These are phyloP conservation scores for Marcusenius ussheri DNA, from an alignment of 2,113 vertebrate species.

Conservation along the genomic window DNA sequence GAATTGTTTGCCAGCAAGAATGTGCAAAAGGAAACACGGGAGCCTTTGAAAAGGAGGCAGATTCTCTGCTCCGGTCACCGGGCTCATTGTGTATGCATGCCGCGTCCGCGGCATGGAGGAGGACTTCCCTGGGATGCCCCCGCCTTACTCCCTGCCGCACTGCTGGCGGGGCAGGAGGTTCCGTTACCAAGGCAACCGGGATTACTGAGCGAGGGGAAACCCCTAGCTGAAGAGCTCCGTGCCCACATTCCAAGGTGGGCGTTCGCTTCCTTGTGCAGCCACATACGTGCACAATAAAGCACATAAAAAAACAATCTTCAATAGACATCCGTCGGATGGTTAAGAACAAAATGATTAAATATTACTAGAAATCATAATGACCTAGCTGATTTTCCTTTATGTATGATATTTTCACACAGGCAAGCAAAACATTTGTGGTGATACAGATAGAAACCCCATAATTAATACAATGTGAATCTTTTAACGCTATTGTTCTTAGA, in stretches of 20 bases:
- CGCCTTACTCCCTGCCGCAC: neutral
- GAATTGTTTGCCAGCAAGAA: neutral
- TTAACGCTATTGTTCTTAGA: neutral
- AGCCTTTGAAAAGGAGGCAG: neutral
- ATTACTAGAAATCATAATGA: neutral
- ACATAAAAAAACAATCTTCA: neutral
- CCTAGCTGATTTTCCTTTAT: neutral
- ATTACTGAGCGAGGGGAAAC: neutral
- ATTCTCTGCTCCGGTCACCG: neutral
- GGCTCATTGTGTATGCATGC: neutral
- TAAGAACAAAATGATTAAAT: neutral
- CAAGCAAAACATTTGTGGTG: neutral
- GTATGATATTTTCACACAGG: neutral
- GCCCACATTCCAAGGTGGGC: neutral
- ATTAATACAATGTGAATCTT: neutral
- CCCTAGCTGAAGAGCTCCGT: neutral
- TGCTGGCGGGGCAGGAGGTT: neutral
- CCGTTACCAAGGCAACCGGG: neutral
- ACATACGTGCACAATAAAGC: neutral
- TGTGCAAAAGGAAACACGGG: neutral
- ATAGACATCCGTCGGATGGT: neutral
- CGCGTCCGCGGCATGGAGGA: neutral
- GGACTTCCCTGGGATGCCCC: slow-evolving; percentile 8
- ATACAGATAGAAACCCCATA: neutral
- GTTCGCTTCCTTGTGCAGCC: neutral